Evolutionary conservation across 2,113 vertebrate species (phyloP).

Genomic region (Pomatorhinus ruficollis): DNA sequence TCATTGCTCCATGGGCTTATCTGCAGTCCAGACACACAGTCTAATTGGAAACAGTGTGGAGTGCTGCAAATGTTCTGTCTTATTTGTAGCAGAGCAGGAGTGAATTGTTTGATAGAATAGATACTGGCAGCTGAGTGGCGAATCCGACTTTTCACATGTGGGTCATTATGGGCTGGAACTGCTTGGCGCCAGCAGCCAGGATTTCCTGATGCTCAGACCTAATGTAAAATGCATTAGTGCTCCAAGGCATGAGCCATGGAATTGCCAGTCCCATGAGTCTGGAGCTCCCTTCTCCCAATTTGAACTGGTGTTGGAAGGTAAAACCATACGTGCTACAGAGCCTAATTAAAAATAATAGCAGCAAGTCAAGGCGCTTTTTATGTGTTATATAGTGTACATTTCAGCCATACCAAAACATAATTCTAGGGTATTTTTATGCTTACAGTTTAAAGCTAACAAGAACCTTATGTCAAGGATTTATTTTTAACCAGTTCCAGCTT

Average conservation of each 20-base stretch:
- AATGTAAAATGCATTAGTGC: conserved; percentile 77
- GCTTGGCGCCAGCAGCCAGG: conserved; percentile 69
- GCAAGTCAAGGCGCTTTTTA: conserved; percentile 60
- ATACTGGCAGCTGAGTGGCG: conserved; percentile 59
- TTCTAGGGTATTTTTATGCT: conserved; percentile 75
- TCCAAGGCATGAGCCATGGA: conserved; percentile 63
- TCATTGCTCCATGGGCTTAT: background rate
- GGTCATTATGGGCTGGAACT: conserved; percentile 65
- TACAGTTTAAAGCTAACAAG: conserved; percentile 78
- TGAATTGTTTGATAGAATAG: conserved; percentile 71
- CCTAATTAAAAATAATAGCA: conserved; percentile 83
- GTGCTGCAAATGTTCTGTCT: conserved; percentile 56
- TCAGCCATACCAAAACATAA: conserved; percentile 69
- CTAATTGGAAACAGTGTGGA: conserved; percentile 71
- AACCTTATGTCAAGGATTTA: conserved; percentile 77
- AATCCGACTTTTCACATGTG: conserved; percentile 64
- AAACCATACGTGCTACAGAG: conserved; percentile 68
- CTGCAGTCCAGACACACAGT: conserved; percentile 30
- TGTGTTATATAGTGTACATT: conserved; percentile 64
- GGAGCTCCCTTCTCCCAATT: conserved; percentile 29
- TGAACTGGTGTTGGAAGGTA: conserved; percentile 72
- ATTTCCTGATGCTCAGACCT: conserved; percentile 68
- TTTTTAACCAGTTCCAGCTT: conserved; percentile 78
- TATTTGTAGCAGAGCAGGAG: conserved; percentile 29
- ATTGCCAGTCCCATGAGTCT: conserved; percentile 65